Evolutionary conservation across 2,888 invertebrate species (phyloP).

Genomic region (Phymatocera aterrima): DNA sequence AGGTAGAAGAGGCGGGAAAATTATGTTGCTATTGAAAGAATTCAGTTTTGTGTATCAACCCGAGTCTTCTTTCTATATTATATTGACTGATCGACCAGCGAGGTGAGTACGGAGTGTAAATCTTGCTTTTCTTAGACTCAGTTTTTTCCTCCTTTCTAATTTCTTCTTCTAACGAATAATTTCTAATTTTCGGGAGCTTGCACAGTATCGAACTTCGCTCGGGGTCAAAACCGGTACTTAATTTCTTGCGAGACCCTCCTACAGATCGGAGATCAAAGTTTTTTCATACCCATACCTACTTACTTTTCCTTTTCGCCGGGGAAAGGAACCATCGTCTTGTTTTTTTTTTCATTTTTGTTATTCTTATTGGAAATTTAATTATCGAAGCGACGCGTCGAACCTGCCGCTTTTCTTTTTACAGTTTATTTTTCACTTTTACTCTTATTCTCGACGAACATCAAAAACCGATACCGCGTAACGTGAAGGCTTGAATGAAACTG

Average conservation of each 20-base stretch:
- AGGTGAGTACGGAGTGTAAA: conserved; percentile 14
- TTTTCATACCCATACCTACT: no score
- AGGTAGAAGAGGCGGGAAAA: no score
- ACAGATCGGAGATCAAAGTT: background rate
- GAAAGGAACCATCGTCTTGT: background rate
- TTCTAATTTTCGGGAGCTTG: conserved; percentile 1
- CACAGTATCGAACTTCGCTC: conserved; percentile 13
- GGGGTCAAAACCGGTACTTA: background rate
- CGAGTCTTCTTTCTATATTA: background rate
- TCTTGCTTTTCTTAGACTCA: background rate
- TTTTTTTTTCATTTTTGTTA: background rate
- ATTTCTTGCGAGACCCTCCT: background rate
- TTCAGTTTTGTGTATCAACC: background rate
- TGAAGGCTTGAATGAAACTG: background rate
- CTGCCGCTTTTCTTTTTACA: background rate
- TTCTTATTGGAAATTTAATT: conserved; percentile 18
- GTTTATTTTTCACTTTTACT: background rate
- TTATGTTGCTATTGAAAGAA: background rate
- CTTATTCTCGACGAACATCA: background rate
- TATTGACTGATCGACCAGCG: background rate
- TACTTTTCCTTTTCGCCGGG: background rate
- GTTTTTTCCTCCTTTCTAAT: background rate
- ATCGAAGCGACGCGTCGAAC: background rate
- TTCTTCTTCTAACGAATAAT: background rate
- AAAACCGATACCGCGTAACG: background rate